phyloP scores from a whole-genome alignment of 2,888 invertebrate species.

The Cenopis cana region DNA sequence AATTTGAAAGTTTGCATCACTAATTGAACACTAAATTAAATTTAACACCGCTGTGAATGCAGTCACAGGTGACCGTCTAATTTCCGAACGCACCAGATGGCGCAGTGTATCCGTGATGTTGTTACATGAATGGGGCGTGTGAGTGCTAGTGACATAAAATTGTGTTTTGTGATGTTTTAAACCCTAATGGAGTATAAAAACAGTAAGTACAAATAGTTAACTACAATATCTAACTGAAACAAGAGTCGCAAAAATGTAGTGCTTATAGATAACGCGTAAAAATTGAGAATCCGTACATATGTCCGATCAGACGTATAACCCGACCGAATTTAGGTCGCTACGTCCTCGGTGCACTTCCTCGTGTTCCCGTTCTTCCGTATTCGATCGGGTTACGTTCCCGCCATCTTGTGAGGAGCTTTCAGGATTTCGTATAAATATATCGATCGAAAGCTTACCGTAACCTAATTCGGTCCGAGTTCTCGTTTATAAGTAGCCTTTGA shows the following conservation, averaged over 20 bases:
- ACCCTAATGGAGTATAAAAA: slow-evolving; percentile 72
- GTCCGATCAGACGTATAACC: slow-evolving; percentile 77
- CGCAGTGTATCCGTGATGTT: slow-evolving; percentile 83
- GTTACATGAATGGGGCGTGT: slow-evolving; percentile 84
- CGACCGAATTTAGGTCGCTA: slow-evolving; percentile 72
- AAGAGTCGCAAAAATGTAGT: slow-evolving; percentile 57
- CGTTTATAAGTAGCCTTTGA: slow-evolving; percentile 53
- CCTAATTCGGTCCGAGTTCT: slow-evolving; percentile 66
- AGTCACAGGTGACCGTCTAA: slow-evolving; percentile 61
- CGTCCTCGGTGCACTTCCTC: slow-evolving; percentile 61
- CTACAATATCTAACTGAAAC: slow-evolving; percentile 48
- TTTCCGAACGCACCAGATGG: slow-evolving; percentile 72
- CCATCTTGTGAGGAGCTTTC: slow-evolving; percentile 82
- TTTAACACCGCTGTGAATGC: slow-evolving; percentile 67
- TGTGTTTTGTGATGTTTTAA: slow-evolving; percentile 81
- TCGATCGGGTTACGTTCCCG: slow-evolving; percentile 74
- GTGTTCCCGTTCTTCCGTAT: slow-evolving; percentile 59
- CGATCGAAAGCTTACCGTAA: slow-evolving; percentile 77
- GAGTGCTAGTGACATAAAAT: slow-evolving; percentile 81
- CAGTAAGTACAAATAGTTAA: slow-evolving; percentile 71
- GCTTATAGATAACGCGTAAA: slow-evolving; percentile 69
- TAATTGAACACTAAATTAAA: slow-evolving; percentile 64
- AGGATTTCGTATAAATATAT: slow-evolving; percentile 81
- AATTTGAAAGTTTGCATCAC: slow-evolving; percentile 53
- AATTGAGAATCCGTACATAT: slow-evolving; percentile 78